Evolutionary conservation across 1,140 invertebrate species (phyloP).

Genomic region (Mactra quadrangularis): DNA sequence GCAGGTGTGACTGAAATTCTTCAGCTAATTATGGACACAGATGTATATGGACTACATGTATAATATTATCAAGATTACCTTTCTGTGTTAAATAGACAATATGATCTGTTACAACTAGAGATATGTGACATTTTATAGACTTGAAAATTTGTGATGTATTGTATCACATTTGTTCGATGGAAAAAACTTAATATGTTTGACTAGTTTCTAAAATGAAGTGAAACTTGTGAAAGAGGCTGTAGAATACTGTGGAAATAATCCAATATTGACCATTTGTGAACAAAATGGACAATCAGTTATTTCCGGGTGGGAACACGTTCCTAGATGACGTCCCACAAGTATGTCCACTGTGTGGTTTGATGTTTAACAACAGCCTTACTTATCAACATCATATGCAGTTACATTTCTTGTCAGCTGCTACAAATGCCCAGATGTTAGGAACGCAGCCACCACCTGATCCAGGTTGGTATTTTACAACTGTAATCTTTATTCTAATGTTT

Average conservation of each 20-base stretch:
- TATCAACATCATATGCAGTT: slow-evolving; percentile 56
- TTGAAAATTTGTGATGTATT: too few species aligned
- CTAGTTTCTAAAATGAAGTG: neutral
- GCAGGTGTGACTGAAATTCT: too few species aligned
- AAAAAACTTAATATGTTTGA: neutral
- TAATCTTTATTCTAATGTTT: too few species aligned
- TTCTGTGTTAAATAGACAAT: too few species aligned
- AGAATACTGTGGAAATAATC: neutral
- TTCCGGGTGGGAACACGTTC: slow-evolving; percentile 39
- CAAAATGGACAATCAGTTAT: slow-evolving; percentile 55
- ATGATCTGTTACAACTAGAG: too few species aligned
- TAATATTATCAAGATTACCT: too few species aligned
- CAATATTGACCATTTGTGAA: neutral
- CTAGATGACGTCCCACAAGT: slow-evolving; percentile 37
- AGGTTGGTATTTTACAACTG: slow-evolving; percentile 1
- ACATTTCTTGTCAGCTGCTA: slow-evolving; percentile 25
- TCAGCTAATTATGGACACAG: too few species aligned
- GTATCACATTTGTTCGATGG: too few species aligned
- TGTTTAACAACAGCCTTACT: slow-evolving; percentile 48
- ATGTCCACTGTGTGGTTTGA: slow-evolving; percentile 45
- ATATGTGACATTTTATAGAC: too few species aligned
- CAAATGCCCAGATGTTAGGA: slow-evolving; percentile 42
- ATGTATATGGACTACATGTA: too few species aligned
- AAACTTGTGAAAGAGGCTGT: neutral
- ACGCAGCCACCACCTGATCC: slow-evolving; percentile 43